Evolutionary conservation across 2,113 vertebrate species (phyloP), one percentile per base, ranked within the genome.

Genomic region (Thalassoma bifasciatum): DNA sequence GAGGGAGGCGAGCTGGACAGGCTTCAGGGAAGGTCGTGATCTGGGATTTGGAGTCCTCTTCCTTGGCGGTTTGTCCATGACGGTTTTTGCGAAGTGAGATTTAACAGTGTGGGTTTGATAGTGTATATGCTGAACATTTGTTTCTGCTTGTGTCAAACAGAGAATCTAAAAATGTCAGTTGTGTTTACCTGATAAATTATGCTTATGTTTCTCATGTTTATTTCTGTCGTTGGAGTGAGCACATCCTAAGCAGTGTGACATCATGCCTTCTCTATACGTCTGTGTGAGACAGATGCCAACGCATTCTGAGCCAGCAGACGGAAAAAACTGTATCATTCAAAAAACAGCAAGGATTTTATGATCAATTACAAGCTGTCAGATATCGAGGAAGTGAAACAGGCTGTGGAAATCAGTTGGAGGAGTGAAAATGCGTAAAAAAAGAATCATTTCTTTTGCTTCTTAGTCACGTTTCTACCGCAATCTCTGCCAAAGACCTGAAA

Each of bases 41-140:
- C 85, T 19, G 42, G 88, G 84, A 83, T 89, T 89, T 89, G 66
- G 74, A 84, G 86, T 66, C 66, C 60, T 75, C 44, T 69, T 71
- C 44, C 72, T 71, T 47, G 72, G 65, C 66, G 70, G 73, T 49
- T 70, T 76, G 69, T 58, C 62, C 66, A 53, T 64, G 49, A 72
- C 19, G 1, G 51, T 73, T 59, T n/a, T 71, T 66, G 70, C 64
- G 49, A 77, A 64, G 52, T 52, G 63, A 76, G 72, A 83, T 86
- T 85, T 85, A 78, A 87, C 30, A 58, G 23, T 40, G 42, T 14
- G 44, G 5, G 9, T 40, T 66, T 37, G 47, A 11, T 54, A 5
- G 14, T 8, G 21, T 24, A 47, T n/a, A 49, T 10, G n/a, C 46
- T n/a, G 19, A 3, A n/a, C 8, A 9, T 7, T 49, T 49, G 16